These are phyloP conservation scores for Trachemys scripta DNA, from an alignment of 2,113 vertebrate genomes.

Conservation along the genomic window DNA sequence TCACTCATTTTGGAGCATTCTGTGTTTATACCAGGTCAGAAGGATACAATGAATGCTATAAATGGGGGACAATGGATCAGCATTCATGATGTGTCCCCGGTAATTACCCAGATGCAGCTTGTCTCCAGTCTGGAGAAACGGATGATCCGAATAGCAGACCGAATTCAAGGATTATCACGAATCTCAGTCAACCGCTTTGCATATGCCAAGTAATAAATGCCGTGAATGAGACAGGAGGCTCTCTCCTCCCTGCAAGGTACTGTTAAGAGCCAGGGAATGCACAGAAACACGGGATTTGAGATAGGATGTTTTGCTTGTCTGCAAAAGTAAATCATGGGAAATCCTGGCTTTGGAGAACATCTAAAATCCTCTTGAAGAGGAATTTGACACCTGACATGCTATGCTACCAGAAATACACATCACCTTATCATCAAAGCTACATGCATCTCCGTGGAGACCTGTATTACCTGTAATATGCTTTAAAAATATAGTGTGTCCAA, in stretches of 20 bases:
- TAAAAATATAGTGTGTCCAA: not conserved
- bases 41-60: too few species aligned
- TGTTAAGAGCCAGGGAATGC: not conserved
- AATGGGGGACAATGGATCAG: too few species aligned
- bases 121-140: too few species aligned
- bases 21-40: too few species aligned
- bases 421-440: not conserved
- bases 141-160: too few species aligned
- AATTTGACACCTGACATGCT: not conserved
- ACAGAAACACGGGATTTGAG: not conserved
- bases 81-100: too few species aligned
- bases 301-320: not conserved
- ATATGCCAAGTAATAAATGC: not conserved
- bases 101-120: too few species aligned
- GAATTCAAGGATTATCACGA: too few species aligned
- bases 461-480: not conserved
- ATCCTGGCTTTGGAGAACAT: not conserved
- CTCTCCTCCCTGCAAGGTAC: not conserved
- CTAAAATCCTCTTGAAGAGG: not conserved
- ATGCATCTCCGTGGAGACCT: not conserved
- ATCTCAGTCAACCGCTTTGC: too few species aligned
- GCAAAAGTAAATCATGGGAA: not conserved
- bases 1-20: too few species aligned
- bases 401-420: not conserved
- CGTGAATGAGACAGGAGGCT: not conserved